These are phyloP conservation scores for Pecten maximus DNA, from an alignment of 2,888 invertebrate species.

Conservation along the genomic window DNA sequence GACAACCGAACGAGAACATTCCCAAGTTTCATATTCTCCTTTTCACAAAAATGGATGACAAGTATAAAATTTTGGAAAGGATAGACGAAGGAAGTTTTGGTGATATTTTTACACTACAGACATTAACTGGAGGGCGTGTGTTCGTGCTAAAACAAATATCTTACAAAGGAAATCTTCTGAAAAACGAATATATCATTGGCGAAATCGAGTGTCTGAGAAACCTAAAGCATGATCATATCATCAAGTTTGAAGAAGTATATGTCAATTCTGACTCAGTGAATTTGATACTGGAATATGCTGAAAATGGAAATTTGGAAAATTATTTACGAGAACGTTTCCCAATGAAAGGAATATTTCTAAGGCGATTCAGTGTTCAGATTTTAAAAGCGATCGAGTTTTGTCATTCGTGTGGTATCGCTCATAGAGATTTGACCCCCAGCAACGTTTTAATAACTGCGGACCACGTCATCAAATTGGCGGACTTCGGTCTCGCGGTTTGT, in stretches of 20 bases:
- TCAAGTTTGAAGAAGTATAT: conserved; percentile 58
- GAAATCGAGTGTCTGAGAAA: conserved; percentile 62
- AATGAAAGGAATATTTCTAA: neutral
- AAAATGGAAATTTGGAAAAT: conserved; percentile 62
- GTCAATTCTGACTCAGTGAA: conserved; percentile 54
- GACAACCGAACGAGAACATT: neutral
- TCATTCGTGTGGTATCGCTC: conserved; percentile 61
- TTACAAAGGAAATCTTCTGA: conserved; percentile 56
- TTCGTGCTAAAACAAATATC: conserved; percentile 63
- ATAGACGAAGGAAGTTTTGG: conserved; percentile 67
- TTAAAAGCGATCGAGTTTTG: conserved; percentile 60
- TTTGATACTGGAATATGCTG: conserved; percentile 66
- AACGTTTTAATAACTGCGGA: conserved; percentile 61
- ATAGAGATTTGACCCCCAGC: conserved; percentile 62
- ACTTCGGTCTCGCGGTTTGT: conserved; percentile 64
- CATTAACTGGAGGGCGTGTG: conserved; percentile 45
- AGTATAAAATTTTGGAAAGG: conserved; percentile 56
- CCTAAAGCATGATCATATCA: conserved; percentile 61
- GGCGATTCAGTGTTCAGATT: conserved; percentile 48
- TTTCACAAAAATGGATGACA: conserved; percentile 45
- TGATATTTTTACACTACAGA: conserved; percentile 61
- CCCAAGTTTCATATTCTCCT: no score
- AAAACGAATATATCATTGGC: conserved; percentile 61
- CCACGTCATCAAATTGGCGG: conserved; percentile 62
- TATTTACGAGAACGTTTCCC: conserved; percentile 36